Evolutionary conservation across 2,797 vertebrate species (phyloP), one percentile per base, ranked within the genome.

Genomic region (Nannoperca obscura): DNA sequence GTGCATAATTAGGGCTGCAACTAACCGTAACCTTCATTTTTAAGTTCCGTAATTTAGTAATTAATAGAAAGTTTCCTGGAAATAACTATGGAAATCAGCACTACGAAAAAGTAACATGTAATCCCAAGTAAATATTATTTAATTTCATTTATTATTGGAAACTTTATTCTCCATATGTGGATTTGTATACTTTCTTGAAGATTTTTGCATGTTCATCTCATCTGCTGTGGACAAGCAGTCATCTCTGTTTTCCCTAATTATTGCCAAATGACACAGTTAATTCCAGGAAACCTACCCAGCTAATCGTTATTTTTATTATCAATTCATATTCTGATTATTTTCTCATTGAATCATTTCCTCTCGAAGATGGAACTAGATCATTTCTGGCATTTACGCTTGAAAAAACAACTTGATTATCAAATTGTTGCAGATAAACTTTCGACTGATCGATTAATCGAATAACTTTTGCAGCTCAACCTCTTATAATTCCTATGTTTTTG

Each of bases 61-160:
- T 24, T 42, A 47, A 58, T 12, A n/a, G 0, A 17, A 50, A 1
- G 3, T 61, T 7, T 61, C 19, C 38, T 52, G 58, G n/a, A 13
- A 38, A 71, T 22, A 46, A 20, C 1, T 5, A 38, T 13, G 0
- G 24, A 17, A 38, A 24, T 42, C 4, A 5, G 9, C 17, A 19
- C 8, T n/a, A 20, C 49, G n/a, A 1, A 32, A 14, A 64, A 14
- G 30, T n/a, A 20, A 27, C 8, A 20, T 47, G 20, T 3, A n/a
- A 59, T 36, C 14, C 19, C 32, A 32, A 36, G 3, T 24, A 47
- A 15, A 54, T 44, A 42, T 20, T 13, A 30, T 40, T n/a, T 40
- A 53, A 54, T 44, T 40, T 17, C 5, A 30, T 79, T 49, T 53
- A 46, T 60, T 49, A 50, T 49, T 59, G 15, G 3, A 76, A 79